Conservation (phyloP, 2,888 invertebrate genomes). For the Drosophila lutescens region DNA sequence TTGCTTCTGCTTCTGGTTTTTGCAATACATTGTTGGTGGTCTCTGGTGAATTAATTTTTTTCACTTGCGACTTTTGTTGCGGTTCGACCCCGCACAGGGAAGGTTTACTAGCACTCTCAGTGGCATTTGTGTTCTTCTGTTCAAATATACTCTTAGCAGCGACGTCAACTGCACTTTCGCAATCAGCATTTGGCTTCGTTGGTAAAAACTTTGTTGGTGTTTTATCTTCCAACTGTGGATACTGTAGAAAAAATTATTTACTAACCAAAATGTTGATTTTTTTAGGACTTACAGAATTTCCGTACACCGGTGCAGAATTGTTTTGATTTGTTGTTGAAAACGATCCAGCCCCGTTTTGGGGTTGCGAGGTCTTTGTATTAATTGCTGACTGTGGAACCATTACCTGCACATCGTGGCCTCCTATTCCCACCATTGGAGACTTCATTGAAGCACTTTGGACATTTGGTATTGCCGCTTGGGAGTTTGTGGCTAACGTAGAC, state of each 20-base stretch:
- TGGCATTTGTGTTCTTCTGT: neutral
- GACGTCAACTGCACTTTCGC: slow-evolving; percentile 17
- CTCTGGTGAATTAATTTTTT: slow-evolving; percentile 1
- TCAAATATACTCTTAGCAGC: slow-evolving; percentile 11
- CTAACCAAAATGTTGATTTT: neutral
- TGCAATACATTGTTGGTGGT: slow-evolving; percentile 6
- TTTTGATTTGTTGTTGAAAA: slow-evolving; percentile 66
- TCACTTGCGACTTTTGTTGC: slow-evolving; percentile 1
- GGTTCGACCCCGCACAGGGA: neutral
- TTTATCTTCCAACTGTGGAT: slow-evolving; percentile 57
- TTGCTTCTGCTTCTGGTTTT: slow-evolving; percentile 1
- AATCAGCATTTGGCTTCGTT: slow-evolving; percentile 39
- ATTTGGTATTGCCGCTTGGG: slow-evolving; percentile 50
- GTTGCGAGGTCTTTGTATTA: slow-evolving; percentile 44
- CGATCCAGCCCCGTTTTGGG: slow-evolving; percentile 40
- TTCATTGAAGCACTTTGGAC: slow-evolving; percentile 63
- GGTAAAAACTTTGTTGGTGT: slow-evolving; percentile 11
- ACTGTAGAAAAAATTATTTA: slow-evolving; percentile 37
- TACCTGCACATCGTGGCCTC: slow-evolving; percentile 44
- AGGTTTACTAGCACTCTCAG: neutral
- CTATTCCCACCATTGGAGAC: slow-evolving; percentile 54
- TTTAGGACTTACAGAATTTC: slow-evolving; percentile 48
- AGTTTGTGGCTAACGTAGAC: slow-evolving; percentile 47
- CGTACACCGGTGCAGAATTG: slow-evolving; percentile 77
- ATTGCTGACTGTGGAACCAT: slow-evolving; percentile 45